Base-by-base conservation (phyloP, 2,888 invertebrate species). In the Leucophenga maculata region DNA sequence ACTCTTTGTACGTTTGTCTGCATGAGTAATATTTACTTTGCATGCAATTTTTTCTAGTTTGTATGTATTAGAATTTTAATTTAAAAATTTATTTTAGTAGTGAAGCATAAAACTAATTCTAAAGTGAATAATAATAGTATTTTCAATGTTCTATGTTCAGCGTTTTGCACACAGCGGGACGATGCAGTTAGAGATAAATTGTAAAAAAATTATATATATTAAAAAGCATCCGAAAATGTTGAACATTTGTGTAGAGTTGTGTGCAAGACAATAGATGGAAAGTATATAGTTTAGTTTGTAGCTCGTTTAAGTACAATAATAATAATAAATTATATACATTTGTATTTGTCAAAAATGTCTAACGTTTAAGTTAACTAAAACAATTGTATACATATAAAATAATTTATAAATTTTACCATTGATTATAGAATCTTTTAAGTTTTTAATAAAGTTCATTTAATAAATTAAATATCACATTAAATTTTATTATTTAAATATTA, bases 1-100 rank as follows among this genome's bases (percentile, higher is more conserved):
- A 39, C 57, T 64, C 67, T 66, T 57, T 66, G 59, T 60, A 48
- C 39, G 64, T n/a, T 65, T 69, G 74, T 74, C 74, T 74, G 75
- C 75, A 74, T 73, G 82, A 83, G 80, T 80, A 83, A 83, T 80
- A 80, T 82, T 80, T 83, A 83, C 80, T 83, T 81, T 69, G 71
- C 66, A 69, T 60, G 6, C 26, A 73, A 50, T 64, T 70, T 67
- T 75, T 67, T 68, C 31, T 69, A 39, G 39, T 73, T 75, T 74
- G 70, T 70, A 57, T 59, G 59, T 22, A 44, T 44, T 52, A 65
- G 54, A 48, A 39, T 69, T 70, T 46, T n/a, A n/a, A 16, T 32
- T 64, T 70, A 46, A 39, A 6, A 39, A n/a, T n/a, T n/a, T n/a
- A n/a, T n/a, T 39, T 39, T 39, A 39, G 39, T 39, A 39, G 39